A percentile compares a stretch with the other conserved stretches of the same genome.
Evolutionary conservation across 2,113 vertebrate genomes (phyloP).

Genomic region (Dicerorhinus sumatrensis): DNA sequence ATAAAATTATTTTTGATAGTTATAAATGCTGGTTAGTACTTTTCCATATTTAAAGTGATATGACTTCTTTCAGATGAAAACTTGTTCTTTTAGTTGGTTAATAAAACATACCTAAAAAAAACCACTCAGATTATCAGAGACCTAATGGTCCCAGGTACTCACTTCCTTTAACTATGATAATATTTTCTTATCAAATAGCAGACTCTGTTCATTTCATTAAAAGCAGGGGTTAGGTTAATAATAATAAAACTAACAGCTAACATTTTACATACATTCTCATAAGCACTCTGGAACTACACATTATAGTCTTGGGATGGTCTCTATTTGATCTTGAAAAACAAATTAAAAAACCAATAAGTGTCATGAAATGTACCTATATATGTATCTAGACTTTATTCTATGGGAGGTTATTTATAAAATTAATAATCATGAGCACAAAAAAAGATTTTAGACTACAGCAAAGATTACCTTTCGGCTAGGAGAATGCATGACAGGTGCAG

Average conservation of each 20-base stretch:
- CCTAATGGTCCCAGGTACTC: neutral
- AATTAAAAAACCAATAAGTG: neutral
- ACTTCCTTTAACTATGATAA: neutral
- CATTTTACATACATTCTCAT: neutral
- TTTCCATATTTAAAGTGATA: slow-evolving; percentile 25
- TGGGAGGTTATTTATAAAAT: slow-evolving; percentile 44
- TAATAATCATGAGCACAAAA: neutral
- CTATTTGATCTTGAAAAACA: slow-evolving; percentile 16
- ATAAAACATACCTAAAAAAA: slow-evolving; percentile 12
- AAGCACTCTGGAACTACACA: neutral
- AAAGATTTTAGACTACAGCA: neutral
- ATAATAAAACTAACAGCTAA: neutral
- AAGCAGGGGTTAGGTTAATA: slow-evolving; percentile 14
- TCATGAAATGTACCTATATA: neutral
- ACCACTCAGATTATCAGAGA: neutral
- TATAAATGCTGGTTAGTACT: slow-evolving; percentile 33
- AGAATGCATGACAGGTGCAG: slow-evolving; percentile 99
- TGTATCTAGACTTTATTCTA: slow-evolving; percentile 16
- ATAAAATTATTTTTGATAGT: slow-evolving; percentile 14
- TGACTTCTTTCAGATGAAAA: slow-evolving; percentile 34
- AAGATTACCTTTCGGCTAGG: slow-evolving; percentile 94
- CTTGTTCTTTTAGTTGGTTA: neutral
- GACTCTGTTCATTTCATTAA: slow-evolving; percentile 20
- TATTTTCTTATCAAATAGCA: slow-evolving; percentile 18
- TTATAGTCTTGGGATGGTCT: neutral